These are phyloP conservation scores for Pelecanus crispus DNA, from an alignment of 2,113 vertebrate species.

Conservation along the genomic window DNA sequence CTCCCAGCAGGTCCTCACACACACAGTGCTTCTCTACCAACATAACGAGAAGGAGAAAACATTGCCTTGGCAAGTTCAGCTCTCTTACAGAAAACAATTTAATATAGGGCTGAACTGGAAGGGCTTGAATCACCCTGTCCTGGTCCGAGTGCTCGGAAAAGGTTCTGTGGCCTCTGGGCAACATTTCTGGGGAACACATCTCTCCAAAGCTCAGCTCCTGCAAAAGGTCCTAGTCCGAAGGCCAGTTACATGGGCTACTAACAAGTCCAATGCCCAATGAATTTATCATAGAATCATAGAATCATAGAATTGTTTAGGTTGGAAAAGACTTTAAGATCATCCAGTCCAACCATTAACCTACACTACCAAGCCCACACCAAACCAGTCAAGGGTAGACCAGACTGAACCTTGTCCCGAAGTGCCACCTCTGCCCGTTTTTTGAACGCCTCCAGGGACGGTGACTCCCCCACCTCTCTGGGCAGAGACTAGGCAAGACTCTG, in stretches of 20 bases:
- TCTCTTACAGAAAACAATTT: background rate
- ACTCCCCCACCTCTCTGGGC: too few species aligned
- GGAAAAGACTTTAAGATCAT: too few species aligned
- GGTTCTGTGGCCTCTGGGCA: background rate
- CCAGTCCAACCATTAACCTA: too few species aligned
- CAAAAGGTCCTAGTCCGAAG: background rate
- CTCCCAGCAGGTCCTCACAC: background rate
- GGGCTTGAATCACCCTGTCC: too few species aligned
- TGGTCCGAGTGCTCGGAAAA: background rate
- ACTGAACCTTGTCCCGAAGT: too few species aligned
- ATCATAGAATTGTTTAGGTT: too few species aligned
- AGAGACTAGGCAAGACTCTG: background rate
- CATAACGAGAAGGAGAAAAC: background rate
- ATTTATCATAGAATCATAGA: too few species aligned
- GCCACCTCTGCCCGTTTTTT: too few species aligned
- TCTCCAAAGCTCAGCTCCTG: background rate
- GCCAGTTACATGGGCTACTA: background rate
- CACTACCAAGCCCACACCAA: too few species aligned
- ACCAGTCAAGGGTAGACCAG: too few species aligned
- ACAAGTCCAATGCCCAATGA: fast-evolving
- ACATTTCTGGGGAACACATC: background rate
- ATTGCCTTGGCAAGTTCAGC: background rate
- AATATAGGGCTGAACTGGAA: background rate
- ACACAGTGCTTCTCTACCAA: fast-evolving
- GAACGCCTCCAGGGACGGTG: too few species aligned